Conservation (phyloP, 2,113 vertebrate genomes). For the Pseudorhombus dupliciocellatus region DNA sequence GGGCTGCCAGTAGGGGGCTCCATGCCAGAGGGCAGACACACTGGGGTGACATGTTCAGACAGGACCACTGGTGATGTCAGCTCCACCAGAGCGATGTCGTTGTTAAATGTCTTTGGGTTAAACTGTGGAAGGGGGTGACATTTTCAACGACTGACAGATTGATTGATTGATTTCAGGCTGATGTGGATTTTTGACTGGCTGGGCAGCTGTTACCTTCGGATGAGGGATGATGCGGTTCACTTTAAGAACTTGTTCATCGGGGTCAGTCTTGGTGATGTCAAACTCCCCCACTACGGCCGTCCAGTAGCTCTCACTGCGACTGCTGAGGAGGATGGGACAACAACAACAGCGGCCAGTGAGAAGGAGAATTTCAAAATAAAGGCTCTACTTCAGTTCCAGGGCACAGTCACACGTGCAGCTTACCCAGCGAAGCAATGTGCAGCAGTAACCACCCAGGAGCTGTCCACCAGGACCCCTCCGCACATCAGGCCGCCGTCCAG, state of each 20-base stretch:
- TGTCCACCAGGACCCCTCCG: slow-evolving; percentile 90
- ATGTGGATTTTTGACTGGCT: not conserved
- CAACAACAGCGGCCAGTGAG: not conserved
- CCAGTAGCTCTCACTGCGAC: slow-evolving; percentile 89
- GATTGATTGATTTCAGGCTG: not conserved
- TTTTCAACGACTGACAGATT: not conserved
- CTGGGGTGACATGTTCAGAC: slow-evolving; percentile 78
- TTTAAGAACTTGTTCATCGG: slow-evolving; percentile 82
- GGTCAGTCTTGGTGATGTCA: slow-evolving; percentile 82
- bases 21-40: slow-evolving; percentile 86
- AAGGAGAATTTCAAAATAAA: not conserved
- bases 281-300: slow-evolving; percentile 89
- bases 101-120: slow-evolving; percentile 92
- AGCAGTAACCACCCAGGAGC: slow-evolving; percentile 91
- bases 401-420: slow-evolving; percentile 23
- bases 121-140: slow-evolving; percentile 81
- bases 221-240: slow-evolving; percentile 92
- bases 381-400: not conserved
- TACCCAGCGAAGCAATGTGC: slow-evolving; percentile 95
- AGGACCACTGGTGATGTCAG: slow-evolving; percentile 82
- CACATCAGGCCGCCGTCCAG: slow-evolving; percentile 92
- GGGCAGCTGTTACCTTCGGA: slow-evolving; percentile 84
- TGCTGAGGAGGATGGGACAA: slow-evolving; percentile 68
- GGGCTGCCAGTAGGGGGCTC: slow-evolving; percentile 86
- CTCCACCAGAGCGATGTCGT: slow-evolving; percentile 92